phyloP scores from a whole-genome alignment of 2,888 invertebrate species.

The Cotesia congregata region DNA sequence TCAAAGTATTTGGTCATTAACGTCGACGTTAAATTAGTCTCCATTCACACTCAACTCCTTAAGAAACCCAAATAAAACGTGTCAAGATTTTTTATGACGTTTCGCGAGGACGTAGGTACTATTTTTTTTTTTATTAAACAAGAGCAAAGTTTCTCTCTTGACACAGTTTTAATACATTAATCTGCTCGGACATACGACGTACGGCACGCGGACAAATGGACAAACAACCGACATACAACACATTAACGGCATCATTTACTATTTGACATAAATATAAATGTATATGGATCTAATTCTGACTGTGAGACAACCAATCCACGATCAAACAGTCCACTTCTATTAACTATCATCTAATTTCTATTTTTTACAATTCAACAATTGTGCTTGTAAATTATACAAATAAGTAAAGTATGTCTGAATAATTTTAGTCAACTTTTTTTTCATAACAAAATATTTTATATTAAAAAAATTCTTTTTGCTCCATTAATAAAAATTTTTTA shows the following conservation, averaged over 20 bases:
- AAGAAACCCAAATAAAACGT: constrained; percentile 17
- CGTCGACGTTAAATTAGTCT: background rate
- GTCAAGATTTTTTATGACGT: constrained; percentile 27
- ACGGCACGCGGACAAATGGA: background rate
- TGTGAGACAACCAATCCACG: background rate
- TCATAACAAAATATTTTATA: no score
- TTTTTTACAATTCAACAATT: background rate
- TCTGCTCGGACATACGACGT: constrained; percentile 5
- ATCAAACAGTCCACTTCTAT: background rate
- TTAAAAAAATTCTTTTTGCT: no score
- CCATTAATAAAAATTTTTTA: no score
- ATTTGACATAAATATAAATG: background rate
- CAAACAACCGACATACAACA: background rate
- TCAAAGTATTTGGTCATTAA: background rate
- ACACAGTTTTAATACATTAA: constrained; percentile 20
- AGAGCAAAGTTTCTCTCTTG: constrained; percentile 19
- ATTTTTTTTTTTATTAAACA: background rate
- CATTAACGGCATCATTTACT: background rate
- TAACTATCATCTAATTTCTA: background rate
- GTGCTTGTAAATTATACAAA: background rate
- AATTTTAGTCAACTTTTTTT: no score
- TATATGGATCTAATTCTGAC: background rate
- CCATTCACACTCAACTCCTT: constrained; percentile 9
- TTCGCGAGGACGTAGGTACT: constrained; percentile 17
- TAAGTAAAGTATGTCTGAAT: no score